Base-by-base conservation (phyloP, 2,888 invertebrate genomes). In the Xestia c-nigrum region DNA sequence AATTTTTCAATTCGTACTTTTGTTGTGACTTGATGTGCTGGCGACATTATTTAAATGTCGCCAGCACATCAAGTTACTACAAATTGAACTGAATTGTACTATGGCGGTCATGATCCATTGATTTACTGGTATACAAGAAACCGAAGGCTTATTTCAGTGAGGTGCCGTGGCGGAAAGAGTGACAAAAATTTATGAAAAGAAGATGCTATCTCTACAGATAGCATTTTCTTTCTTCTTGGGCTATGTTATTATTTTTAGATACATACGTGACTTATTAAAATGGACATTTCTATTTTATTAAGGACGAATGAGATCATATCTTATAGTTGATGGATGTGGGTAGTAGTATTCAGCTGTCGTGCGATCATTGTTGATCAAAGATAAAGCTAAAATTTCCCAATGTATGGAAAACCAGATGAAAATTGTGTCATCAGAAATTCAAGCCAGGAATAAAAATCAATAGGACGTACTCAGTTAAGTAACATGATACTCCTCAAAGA, bases 241-340 rank as follows among this genome's bases (percentile, higher is more conserved):
- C 24, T 38, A 38, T 59, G 24, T 50, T 59, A 19, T 5, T 14
- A 52, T 52, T 24, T 78, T 78, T 21, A 55, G 64, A 0, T 10
- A 24, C 12, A 6, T 38, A 21, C 43, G n/a, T 55, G 21, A 19
- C 3, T 55, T 67, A 68, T 55, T 61, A n/a, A 38, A 55, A 69
- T 66, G 38, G n/a, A 55, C 21, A 52, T 70, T 70, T 61, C 19
- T 81, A 59, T 55, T 81, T 67, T 46, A 57, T 75, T 63, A 6
- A 14, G 43, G 43, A 68, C 50, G 21, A 50, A 50, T 38, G 38
- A 67, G 70, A 83, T 80, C 47, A 19, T 67, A 70, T 63, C 69
- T 55, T 21, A 24, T 19, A 52, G 57, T 68, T 80, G 77, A 80
- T 77, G 55, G 69, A 80, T 59, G 31, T 66, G 65, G 65, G 83